These are phyloP conservation scores for Aleiodes leptofemur DNA, from an alignment of 2,888 invertebrate genomes.

Conservation along the genomic window DNA sequence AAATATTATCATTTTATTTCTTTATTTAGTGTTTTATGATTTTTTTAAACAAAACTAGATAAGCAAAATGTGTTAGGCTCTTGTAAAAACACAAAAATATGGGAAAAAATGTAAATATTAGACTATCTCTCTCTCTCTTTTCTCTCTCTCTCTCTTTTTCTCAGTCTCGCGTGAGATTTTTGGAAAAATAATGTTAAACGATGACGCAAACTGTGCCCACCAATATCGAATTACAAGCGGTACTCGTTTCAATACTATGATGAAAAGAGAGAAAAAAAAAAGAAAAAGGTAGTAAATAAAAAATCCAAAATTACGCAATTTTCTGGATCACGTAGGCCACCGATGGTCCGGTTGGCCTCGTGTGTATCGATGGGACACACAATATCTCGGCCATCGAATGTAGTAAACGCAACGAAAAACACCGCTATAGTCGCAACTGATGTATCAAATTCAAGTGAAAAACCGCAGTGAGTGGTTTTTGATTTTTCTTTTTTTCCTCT, in stretches of 20 bases:
- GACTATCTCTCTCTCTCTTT: too few relatives aligned
- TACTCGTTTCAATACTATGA: neutral
- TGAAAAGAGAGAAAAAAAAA: too few relatives aligned
- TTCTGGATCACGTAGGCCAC: neutral
- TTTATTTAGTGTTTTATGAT: too few relatives aligned
- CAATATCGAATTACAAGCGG: conserved; percentile 12
- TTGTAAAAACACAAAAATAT: too few relatives aligned
- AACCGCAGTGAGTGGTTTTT: conserved; percentile 34
- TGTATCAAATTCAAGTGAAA: conserved; percentile 38
- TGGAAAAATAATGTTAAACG: neutral
- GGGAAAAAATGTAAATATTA: too few relatives aligned
- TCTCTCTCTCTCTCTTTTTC: neutral
- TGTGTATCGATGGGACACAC: conserved; percentile 14
- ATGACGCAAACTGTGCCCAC: conserved; percentile 15
- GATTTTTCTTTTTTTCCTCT: conserved; percentile 24
- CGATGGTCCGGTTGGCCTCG: conserved; percentile 35
- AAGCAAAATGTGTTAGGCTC: too few relatives aligned
- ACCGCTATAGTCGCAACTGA: conserved; percentile 11
- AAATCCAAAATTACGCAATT: conserved; percentile 21
- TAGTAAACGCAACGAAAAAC: conserved; percentile 27
- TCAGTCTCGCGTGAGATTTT: neutral
- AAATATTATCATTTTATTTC: too few relatives aligned
- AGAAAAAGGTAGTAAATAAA: too few relatives aligned
- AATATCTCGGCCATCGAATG: conserved; percentile 12
- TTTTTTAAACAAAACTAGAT: too few relatives aligned